A percentile compares a stretch with the other conserved stretches of the same genome.
Evolutionary conservation across 2,888 invertebrate genomes (phyloP).

Genomic region (Stictocephala bisonia): DNA sequence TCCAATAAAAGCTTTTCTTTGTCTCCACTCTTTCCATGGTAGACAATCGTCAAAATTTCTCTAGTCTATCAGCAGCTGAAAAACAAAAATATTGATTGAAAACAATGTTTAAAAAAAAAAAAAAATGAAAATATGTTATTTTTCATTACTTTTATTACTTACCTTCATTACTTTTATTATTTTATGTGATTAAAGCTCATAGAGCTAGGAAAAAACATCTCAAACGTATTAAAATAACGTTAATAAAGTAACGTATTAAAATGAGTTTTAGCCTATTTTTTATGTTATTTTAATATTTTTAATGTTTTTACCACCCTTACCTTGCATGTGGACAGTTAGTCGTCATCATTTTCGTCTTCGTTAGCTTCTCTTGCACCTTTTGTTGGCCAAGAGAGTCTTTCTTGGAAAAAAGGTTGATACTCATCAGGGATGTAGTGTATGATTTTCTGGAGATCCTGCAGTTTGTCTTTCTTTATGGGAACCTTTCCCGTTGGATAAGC

Average conservation of each 20-base stretch:
- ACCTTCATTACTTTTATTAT: background rate
- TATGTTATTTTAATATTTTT: background rate
- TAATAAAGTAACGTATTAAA: background rate
- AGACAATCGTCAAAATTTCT: too few relatives aligned
- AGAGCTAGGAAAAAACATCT: background rate
- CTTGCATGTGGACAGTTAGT: background rate
- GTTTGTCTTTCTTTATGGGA: too few relatives aligned
- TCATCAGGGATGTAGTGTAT: background rate
- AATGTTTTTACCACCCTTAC: background rate
- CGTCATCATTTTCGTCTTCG: background rate
- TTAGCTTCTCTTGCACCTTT: slow-evolving; percentile 6
- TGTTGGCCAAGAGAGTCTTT: slow-evolving; percentile 6
- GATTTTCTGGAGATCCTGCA: too few relatives aligned
- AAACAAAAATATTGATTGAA: background rate
- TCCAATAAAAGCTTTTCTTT: too few relatives aligned
- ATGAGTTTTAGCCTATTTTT: background rate
- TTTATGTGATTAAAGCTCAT: background rate
- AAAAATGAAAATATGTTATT: background rate
- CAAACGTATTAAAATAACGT: background rate
- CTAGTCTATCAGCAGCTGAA: background rate
- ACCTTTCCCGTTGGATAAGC: too few relatives aligned
- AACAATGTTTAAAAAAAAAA: background rate
- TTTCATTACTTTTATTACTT: background rate
- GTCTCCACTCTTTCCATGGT: too few relatives aligned
- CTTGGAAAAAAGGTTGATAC: background rate